phyloP scores from a whole-genome alignment of 2,113 vertebrate species.

The Poeciliopsis occidentalis region DNA sequence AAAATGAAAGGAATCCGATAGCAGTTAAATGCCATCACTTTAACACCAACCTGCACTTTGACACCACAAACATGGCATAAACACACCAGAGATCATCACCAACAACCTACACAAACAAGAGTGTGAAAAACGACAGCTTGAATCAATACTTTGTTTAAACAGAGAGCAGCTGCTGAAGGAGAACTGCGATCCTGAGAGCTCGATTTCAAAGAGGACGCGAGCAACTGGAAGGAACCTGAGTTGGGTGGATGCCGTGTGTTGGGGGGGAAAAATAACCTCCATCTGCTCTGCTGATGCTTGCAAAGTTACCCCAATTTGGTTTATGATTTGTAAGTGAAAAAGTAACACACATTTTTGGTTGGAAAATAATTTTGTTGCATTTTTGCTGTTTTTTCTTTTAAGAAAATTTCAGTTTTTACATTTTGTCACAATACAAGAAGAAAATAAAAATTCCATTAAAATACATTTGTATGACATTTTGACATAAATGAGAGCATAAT shows the following conservation, averaged over 20 bases:
- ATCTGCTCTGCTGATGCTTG: slow-evolving; percentile 37
- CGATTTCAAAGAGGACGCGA: slow-evolving; percentile 40
- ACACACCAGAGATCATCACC: slow-evolving; percentile 23
- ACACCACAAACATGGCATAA: slow-evolving; percentile 26
- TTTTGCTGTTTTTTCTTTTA: no score
- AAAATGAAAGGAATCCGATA: background rate
- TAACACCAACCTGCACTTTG: slow-evolving; percentile 1
- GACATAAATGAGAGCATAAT: no score
- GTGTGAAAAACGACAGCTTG: slow-evolving; percentile 51
- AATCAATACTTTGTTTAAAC: slow-evolving; percentile 66
- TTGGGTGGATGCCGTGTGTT: slow-evolving; percentile 31
- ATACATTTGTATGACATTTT: no score
- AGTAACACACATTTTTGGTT: no score
- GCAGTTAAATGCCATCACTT: background rate
- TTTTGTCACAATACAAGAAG: no score
- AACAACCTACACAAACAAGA: slow-evolving; percentile 19
- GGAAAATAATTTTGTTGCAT: no score
- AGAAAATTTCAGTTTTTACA: no score
- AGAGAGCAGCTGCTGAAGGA: slow-evolving; percentile 66
- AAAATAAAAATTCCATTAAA: no score
- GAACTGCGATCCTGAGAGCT: slow-evolving; percentile 57
- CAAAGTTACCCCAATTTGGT: background rate
- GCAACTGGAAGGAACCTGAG: slow-evolving; percentile 56
- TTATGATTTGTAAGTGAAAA: no score
- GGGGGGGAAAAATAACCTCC: slow-evolving; percentile 39